Percentiles rank a stretch among this genome's conserved stretches.
These are phyloP conservation scores for Pristionchus maxplancki DNA, from an alignment of 2,888 invertebrate species.

Conservation along the genomic window DNA sequence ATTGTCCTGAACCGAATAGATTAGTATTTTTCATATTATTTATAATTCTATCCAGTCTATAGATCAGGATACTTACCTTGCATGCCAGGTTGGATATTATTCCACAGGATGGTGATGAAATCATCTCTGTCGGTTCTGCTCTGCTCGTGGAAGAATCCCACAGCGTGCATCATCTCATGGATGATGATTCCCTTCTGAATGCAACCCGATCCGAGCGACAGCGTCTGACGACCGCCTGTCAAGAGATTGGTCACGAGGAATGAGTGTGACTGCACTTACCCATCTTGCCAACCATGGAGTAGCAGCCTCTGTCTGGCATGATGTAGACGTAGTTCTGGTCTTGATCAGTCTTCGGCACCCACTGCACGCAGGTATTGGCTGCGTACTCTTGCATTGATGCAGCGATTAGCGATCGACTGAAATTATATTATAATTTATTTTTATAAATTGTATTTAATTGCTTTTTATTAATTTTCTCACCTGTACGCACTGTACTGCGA, in stretches of 20 bases:
- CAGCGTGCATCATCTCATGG: constrained; percentile 76
- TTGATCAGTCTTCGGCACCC: constrained; percentile 72
- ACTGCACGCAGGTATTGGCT: constrained; percentile 73
- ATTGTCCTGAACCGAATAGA: constrained; percentile 65
- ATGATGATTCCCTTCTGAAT: constrained; percentile 77
- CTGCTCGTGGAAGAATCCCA: constrained; percentile 76
- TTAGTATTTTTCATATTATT: too few relatives aligned
- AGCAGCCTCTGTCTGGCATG: constrained; percentile 76
- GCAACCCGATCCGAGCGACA: constrained; percentile 76
- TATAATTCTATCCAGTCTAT: background rate
- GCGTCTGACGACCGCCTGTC: constrained; percentile 69
- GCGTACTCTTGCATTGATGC: constrained; percentile 76
- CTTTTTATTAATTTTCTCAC: constrained; percentile 52
- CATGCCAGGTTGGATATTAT: constrained; percentile 76
- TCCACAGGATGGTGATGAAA: constrained; percentile 75
- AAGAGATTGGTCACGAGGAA: background rate
- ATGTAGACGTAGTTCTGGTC: constrained; percentile 77
- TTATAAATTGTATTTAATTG: background rate
- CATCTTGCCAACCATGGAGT: constrained; percentile 76
- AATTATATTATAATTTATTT: constrained; percentile 52
- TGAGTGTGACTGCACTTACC: constrained; percentile 53
- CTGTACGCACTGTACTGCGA: constrained; percentile 77
- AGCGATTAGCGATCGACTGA: constrained; percentile 76
- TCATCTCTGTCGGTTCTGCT: constrained; percentile 72
- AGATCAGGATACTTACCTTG: constrained; percentile 62